Conservation (phyloP, 2,888 invertebrate species). For the Chrysodeixis includens region DNA sequence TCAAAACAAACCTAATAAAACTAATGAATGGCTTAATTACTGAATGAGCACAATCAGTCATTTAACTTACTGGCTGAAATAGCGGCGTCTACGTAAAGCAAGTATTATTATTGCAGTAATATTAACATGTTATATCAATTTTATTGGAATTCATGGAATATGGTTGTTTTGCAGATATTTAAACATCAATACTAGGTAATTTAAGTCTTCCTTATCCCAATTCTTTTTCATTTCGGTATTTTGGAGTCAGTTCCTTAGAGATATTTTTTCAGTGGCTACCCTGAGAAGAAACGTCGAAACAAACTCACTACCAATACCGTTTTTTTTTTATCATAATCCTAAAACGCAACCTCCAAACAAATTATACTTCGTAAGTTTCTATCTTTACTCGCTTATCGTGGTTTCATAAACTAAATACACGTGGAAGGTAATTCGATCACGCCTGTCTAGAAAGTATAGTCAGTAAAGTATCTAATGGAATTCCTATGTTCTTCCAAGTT, state of each 20-base stretch:
- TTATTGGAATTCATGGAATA: too few species aligned
- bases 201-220: too few species aligned
- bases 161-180: too few species aligned
- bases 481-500: conserved; percentile 79
- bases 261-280: too few species aligned
- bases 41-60: background rate
- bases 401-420: conserved; percentile 49
- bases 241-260: too few species aligned
- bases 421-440: conserved; percentile 80
- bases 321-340: too few species aligned
- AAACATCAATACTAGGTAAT: too few species aligned
- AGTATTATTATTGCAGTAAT: background rate
- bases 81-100: background rate
- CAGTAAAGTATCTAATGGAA: conserved; percentile 84
- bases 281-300: too few species aligned
- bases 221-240: too few species aligned
- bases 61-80: background rate
- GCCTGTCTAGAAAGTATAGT: conserved; percentile 72
- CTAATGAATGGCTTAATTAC: background rate
- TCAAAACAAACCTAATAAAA: conserved; percentile 3
- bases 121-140: background rate
- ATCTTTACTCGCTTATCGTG: background rate
- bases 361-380: too few species aligned
- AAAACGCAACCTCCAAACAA: too few species aligned
- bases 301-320: too few species aligned